Evolutionary conservation across 2,888 invertebrate species (phyloP), one percentile per base, ranked within the genome.

Genomic region (Dryadula phaetusa): DNA sequence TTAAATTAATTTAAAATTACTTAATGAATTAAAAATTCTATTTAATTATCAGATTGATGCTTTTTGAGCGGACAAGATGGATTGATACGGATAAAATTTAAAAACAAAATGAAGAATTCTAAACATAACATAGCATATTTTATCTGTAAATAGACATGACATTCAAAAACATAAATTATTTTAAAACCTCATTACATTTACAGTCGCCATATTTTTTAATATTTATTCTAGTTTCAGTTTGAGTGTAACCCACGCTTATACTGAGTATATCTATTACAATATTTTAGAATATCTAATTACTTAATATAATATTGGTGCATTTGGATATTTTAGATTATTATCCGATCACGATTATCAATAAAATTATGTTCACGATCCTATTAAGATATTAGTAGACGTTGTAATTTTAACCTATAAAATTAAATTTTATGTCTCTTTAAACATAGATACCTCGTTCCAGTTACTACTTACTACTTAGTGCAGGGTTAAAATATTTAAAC

Each of bases 321-420:
- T 49, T 46, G 25, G 64, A 49, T 49, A 37, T 20, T 64, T 64
- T 46, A 58, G 49, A 58, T 49, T 18, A 49, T 6, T 14, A 64
- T 64, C 56, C 37, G 47, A 40, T 47, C 64, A 64, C 64, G 64
- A 64, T 10, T 0, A 47, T 46, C 32, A 18, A 46, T 54, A 63
- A 44, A 20, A 61, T 61, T 46, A 61, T 44, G 18, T 61, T 20
- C 18, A 46, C 46, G 61, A 47, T 61, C 46, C 32, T 46, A 61
- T 61, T 61, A 46, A 61, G 47, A 61, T 61, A 46, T 46, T 32
- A 46, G n/a, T 46, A 14, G 8, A 46, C 34, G 10, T 16, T 34
- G 18, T 34, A 61, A 46, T 46, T 46, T 58, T 42, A 28, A 44
- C 40, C 58, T 28, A 42, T 42, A 58, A 42, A 58, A 42, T 28